Percentiles rank a stretch among this genome's conserved stretches.
Conservation (phyloP, 2,113 vertebrate species). For the Butorides virescens region DNA sequence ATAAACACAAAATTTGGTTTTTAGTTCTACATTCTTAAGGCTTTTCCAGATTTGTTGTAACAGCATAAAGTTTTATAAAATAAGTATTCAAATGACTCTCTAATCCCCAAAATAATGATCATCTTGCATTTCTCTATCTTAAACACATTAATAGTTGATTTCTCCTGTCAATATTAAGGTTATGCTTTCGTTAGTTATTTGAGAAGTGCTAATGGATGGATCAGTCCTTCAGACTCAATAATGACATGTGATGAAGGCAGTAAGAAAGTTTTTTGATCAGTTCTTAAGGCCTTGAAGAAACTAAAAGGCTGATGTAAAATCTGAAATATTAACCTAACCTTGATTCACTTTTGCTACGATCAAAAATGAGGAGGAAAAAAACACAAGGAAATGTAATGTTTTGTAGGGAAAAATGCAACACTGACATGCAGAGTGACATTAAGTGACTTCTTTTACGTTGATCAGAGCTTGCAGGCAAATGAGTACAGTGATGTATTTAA, state of each 20-base stretch:
- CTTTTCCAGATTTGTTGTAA: background rate
- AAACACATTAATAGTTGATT: background rate
- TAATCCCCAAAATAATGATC: background rate
- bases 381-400: background rate
- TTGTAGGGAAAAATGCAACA: background rate
- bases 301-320: background rate
- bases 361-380: background rate
- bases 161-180: slow-evolving; percentile 5
- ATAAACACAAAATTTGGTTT: slow-evolving; percentile 7
- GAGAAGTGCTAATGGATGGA: background rate
- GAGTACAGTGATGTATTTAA: background rate
- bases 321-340: background rate
- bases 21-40: background rate
- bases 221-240: slow-evolving; percentile 14
- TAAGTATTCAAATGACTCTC: background rate
- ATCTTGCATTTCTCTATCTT: background rate
- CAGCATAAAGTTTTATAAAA: background rate
- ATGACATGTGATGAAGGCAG: background rate
- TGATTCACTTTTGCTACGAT: background rate
- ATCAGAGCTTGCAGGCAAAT: background rate
- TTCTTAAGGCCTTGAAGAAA: slow-evolving; percentile 23
- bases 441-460: background rate
- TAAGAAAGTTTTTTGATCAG: slow-evolving; percentile 10
- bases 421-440: background rate
- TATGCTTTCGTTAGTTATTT: background rate